Evolutionary conservation across 2,888 invertebrate species (phyloP), one percentile per base, ranked within the genome.

Genomic region (Petrolisthes cinctipes): DNA sequence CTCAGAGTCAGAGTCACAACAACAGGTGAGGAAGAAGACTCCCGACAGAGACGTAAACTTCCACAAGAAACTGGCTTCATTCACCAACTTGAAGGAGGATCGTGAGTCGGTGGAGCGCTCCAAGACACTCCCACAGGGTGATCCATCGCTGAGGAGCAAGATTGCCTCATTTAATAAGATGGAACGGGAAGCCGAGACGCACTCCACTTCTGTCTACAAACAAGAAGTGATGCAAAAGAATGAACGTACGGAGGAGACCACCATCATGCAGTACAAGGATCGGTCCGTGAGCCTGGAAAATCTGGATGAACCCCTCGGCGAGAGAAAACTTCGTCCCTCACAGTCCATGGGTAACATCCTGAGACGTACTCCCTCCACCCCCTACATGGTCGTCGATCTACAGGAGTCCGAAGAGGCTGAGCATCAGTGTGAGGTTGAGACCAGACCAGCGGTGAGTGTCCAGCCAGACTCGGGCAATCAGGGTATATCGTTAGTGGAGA

Each of bases 41-140:
- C 91, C 91, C 6, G 91, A 89, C 23, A 88, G 91, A 53, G 90
- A 90, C 68, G 84, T 89, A 37, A 89, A 91, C 78, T 91, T 91
- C 89, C 89, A 85, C 37, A 87, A 91, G 82, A 91, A 91, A 85
- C 89, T 91, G 61, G 91, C 91, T 9, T 91, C 90, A 14, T 91
- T 91, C 78, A 85, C 89, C 56, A 90, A 87, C 23, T 82, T 90
- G 11, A 91, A 91, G 82, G 87, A 86, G 20, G 86, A 90, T 20
- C 83, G 86, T 20, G 81, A 71, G 53, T 20, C 66, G 4, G 61
- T 75, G 37, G 88, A 88, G 20, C 66, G 71, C 71, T 37, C 9
- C 51, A 85, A 79, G 57, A 82, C 78, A 4, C 66, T 82, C 68
- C 88, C 88, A 71, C 82, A 81, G 75, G n/a, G 88, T 73, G 88